A percentile compares a stretch with the other conserved stretches of the same genome.
phyloP scores from a whole-genome alignment of 1,140 invertebrate species.

The Lucilia cuprina region DNA sequence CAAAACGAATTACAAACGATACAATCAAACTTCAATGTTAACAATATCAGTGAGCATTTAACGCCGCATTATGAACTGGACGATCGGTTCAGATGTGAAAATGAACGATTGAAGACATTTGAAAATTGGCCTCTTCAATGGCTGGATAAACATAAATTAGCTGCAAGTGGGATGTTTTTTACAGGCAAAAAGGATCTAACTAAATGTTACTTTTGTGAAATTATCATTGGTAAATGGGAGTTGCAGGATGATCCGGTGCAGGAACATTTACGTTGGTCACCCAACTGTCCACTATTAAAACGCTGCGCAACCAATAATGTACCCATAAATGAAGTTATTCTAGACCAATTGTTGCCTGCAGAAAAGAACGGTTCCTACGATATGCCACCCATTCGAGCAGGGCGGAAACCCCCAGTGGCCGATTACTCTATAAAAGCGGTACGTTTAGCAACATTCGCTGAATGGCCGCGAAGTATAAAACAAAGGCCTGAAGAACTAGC shows the following conservation, averaged over 20 bases:
- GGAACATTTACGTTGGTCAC: constrained; percentile 83
- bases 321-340: constrained; percentile 58
- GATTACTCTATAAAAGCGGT: constrained; percentile 71
- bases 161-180: constrained; percentile 84
- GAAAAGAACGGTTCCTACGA: constrained; percentile 56
- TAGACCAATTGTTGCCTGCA: constrained; percentile 55
- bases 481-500: constrained; percentile 80
- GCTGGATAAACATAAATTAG: constrained; percentile 69
- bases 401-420: constrained; percentile 56
- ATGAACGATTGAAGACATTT: constrained; percentile 41
- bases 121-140: constrained; percentile 67
- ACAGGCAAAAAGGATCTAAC: constrained; percentile 73
- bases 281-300: constrained; percentile 76
- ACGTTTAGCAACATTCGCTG: constrained; percentile 73
- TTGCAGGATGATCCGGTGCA: constrained; percentile 77
- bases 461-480: constrained; percentile 78
- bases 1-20: too few relatives aligned
- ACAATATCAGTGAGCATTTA: too few relatives aligned
- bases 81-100: not conserved
- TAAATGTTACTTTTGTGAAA: constrained; percentile 84
- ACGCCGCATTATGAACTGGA: not conserved
- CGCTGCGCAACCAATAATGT: constrained; percentile 72
- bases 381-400: constrained; percentile 36
- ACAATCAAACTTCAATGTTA: too few relatives aligned
- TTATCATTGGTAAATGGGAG: constrained; percentile 83